phyloP scores from a whole-genome alignment of 2,888 invertebrate genomes.

The Agrochola lota region DNA sequence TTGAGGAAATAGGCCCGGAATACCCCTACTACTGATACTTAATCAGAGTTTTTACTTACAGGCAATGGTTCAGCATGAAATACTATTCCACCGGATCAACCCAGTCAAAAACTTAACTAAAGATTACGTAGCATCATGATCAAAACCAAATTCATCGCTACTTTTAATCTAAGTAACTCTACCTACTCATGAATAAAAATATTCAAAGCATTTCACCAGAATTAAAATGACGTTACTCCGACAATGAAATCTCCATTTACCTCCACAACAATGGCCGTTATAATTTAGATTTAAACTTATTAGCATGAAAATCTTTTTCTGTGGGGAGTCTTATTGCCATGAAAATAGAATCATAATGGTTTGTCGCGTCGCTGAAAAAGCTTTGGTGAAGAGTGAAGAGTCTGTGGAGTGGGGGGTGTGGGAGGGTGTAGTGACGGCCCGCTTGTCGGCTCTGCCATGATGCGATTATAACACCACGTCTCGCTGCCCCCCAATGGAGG shows the following conservation, averaged over 20 bases:
- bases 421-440: constrained; percentile 62
- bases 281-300: constrained; percentile 81
- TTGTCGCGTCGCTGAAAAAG: constrained; percentile 87
- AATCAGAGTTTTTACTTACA: neutral
- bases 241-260: constrained; percentile 55
- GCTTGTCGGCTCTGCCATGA: constrained; percentile 85
- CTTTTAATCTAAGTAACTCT: neutral
- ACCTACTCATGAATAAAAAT: neutral
- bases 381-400: constrained; percentile 73
- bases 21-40: neutral
- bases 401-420: constrained; percentile 65
- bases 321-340: constrained; percentile 80
- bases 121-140: neutral
- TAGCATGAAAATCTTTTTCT: constrained; percentile 78
- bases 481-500: constrained; percentile 91
- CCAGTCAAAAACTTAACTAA: neutral
- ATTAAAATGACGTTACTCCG: constrained; percentile 40
- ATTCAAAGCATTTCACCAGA: constrained; percentile 16
- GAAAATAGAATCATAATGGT: constrained; percentile 88
- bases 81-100: neutral
- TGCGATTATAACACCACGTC: constrained; percentile 93
- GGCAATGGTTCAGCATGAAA: neutral
- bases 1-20: neutral
- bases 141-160: neutral
- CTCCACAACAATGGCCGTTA: constrained; percentile 66